A percentile compares a stretch with the other conserved stretches of the same genome.
Evolutionary conservation across 2,113 vertebrate genomes (phyloP).

Genomic region (Motacilla tschutschensis): DNA sequence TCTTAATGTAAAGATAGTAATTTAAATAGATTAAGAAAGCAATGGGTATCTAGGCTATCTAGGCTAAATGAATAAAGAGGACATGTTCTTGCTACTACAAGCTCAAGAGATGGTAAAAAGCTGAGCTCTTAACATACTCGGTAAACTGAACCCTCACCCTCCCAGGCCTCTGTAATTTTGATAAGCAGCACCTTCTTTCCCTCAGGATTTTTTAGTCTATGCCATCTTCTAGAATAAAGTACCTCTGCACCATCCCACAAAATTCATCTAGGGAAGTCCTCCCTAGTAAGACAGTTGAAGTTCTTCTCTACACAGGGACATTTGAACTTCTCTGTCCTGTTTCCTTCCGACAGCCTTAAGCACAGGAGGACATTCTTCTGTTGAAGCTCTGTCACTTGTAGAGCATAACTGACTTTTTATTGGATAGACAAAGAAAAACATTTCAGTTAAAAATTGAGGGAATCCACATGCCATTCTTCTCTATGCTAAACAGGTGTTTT

Average conservation of each 20-base stretch:
- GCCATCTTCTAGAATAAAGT: not conserved
- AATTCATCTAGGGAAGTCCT: not conserved
- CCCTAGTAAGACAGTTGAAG: not conserved
- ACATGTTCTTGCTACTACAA: not conserved
- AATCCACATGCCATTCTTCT: not conserved
- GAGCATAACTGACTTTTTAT: not conserved
- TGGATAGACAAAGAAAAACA: not conserved
- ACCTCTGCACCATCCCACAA: not conserved
- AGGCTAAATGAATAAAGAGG: not conserved
- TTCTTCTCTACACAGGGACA: not conserved
- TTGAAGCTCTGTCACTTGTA: not conserved
- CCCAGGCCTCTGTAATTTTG: not conserved
- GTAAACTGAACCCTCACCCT: not conserved
- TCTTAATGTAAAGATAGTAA: not conserved
- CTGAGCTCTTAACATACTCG: not conserved
- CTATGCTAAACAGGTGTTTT: not conserved
- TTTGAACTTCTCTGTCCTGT: not conserved
- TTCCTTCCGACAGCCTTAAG: fast-evolving
- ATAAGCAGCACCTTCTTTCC: not conserved
- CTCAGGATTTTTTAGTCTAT: not conserved
- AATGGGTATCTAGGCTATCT: not conserved
- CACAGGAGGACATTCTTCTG: not conserved
- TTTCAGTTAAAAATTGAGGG: not conserved
- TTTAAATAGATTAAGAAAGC: not conserved
- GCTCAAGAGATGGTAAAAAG: not conserved